phyloP scores from a whole-genome alignment of 2,797 vertebrate species.

The Rhinogobio ventralis region DNA sequence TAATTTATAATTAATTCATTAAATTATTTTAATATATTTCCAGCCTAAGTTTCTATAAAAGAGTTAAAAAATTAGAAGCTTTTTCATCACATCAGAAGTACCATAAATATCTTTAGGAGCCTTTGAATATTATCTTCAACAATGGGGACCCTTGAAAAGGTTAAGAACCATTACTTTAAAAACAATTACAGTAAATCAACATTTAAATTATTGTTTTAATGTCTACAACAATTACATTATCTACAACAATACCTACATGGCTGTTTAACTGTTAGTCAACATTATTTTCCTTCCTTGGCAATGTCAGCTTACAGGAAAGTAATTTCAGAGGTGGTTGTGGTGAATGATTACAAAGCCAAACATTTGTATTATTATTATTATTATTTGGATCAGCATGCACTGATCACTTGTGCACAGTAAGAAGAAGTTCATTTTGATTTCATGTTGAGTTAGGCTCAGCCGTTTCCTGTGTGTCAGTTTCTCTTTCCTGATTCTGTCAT shows the following conservation, averaged over 20 bases:
- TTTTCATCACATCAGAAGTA: too few species aligned
- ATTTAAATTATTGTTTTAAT: too few species aligned
- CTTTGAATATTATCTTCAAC: not conserved
- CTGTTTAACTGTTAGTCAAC: not conserved
- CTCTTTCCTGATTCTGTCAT: conserved; percentile 61
- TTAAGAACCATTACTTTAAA: not conserved
- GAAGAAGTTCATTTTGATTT: not conserved
- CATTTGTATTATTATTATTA: not conserved
- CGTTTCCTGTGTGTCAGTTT: conserved; percentile 61
- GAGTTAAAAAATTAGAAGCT: too few species aligned
- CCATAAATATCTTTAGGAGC: not conserved
- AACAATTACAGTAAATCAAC: too few species aligned
- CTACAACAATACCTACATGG: too few species aligned
- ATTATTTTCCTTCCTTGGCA: not conserved
- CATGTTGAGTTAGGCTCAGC: not conserved
- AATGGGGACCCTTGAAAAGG: not conserved
- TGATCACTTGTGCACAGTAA: not conserved
- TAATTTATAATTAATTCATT: too few species aligned
- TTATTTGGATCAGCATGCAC: too few species aligned
- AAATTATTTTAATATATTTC: too few species aligned
- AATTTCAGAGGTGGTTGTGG: not conserved
- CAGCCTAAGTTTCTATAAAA: too few species aligned
- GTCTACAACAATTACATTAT: too few species aligned
- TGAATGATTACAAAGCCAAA: not conserved
- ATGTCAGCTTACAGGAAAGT: not conserved